Evolutionary conservation across 2,113 vertebrate genomes (phyloP), one percentile per base, ranked within the genome.

Genomic region (Alexandromys fortis): DNA sequence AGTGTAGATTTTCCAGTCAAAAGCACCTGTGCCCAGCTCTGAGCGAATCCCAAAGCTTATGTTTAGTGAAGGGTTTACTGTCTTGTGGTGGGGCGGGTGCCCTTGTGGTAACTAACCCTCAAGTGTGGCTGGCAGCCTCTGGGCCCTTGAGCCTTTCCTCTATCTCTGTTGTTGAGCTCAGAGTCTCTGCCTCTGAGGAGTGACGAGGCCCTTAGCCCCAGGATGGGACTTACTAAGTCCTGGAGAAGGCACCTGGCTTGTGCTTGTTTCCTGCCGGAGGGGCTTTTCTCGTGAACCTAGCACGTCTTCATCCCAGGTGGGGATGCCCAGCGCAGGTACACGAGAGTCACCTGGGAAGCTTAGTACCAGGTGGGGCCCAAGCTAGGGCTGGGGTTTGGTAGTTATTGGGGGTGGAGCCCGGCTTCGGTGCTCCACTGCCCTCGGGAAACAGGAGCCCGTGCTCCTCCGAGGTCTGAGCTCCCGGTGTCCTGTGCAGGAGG

Each of bases 401-500:
- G 26, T 22, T 81, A 4, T 16, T 3, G 52, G 42, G 45, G 68
- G n/a, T n/a, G 76, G 88, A 67, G 30, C 47, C 42, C 19, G 42
- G 67, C 17, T 33, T 7, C 0, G 30, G 65, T 8, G 1, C 5
- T 10, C 55, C 81, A 4, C 2, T 24, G 19, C 26, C 13, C 26
- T 4, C 65, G 68, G 49, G 24, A 91, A 47, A 16, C 1, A 1
- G 5, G 33, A 3, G 1, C 11, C 47, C 45, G 14, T 45, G 0
- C 61, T 42, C 2, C 58, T 42, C 38, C 1, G 65, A 28, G 30
- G 35, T 0, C 52, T 6, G 10, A 83, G 70, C 61, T 90, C 13
- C 19, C 49, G 1, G 24, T 72, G 33, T 83, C 30, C 89, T 33
- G 4, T 26, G 28, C 98, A 99, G 99, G 98, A 98, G 68, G 99